A percentile compares a stretch with the other conserved stretches of the same genome.
These are phyloP conservation scores for Onychomys leucogaster DNA, from an alignment of 2,797 vertebrate species.

Conservation along the genomic window DNA sequence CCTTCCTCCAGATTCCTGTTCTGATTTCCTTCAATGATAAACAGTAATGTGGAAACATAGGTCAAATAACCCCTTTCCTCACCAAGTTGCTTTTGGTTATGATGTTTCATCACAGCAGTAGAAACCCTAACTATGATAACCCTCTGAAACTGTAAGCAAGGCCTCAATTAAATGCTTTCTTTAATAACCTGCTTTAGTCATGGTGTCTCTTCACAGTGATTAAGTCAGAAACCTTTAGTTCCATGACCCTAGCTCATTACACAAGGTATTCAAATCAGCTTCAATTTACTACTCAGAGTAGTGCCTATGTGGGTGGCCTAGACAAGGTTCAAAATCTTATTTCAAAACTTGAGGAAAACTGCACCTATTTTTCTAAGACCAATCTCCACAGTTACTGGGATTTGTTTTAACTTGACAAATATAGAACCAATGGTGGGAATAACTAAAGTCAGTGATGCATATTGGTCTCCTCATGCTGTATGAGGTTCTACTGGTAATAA, in stretches of 20 bases:
- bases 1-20: too few relatives aligned
- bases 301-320: not conserved
- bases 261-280: not conserved
- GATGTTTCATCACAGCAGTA: too few relatives aligned
- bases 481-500: not conserved
- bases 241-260: not conserved
- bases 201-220: not conserved
- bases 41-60: too few relatives aligned
- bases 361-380: not conserved
- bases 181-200: not conserved
- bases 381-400: not conserved
- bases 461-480: not conserved
- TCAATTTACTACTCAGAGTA: not conserved
- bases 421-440: not conserved
- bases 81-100: too few relatives aligned
- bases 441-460: not conserved
- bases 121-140: too few relatives aligned
- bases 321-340: not conserved
- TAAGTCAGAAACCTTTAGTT: not conserved
- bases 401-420: not conserved
- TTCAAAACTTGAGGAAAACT: not conserved
- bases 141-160: too few relatives aligned
- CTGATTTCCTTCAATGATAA: too few relatives aligned
- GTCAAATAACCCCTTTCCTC: too few relatives aligned
- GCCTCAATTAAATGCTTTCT: too few relatives aligned